Base-by-base conservation (phyloP, 2,888 invertebrate species). In the Mellilla xanthometata region DNA sequence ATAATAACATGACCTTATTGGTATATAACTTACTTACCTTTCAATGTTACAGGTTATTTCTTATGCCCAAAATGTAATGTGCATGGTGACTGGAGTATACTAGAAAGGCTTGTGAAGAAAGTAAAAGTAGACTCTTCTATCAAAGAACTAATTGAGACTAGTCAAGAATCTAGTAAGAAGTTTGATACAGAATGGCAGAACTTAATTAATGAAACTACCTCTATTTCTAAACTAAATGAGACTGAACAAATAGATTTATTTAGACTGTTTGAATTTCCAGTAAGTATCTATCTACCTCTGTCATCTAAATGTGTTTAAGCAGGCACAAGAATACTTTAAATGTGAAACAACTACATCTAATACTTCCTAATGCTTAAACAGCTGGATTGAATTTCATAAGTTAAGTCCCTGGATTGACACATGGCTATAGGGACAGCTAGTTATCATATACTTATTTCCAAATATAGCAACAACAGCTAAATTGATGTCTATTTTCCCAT, bases 61-160 rank as follows among this genome's bases (percentile, higher is more conserved):
- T 67, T 93, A 34, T 95, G 95, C 64, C 91, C 93, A 12, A 90
- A 85, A 52, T 95, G 95, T 66, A 92, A 92, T 70, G 76, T 91
- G n/a, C 90, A 90, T 49, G 94, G 94, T 2, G 88, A 93, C 12
- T 94, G 95, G 92, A 87, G 76, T 62, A 83, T 81, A 56, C 76
- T 94, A 33, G 91, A 93, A 62, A 85, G 87, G 50, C 73, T 91
- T 42, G 65, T 93, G 1, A 88, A 82, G 49, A 86, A 82, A 63
- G 63, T 70, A 1, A 85, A 82, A 63, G 27, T 78, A 8, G 87
- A 84, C 56, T 35, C 70, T 12, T 61, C 72, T 5, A 54, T 80
- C 4, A 81, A 76, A 61, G 83, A 84, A 28, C 79, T 77, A 31
- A 71, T 78, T 55, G 79, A 81, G 9, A 76, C 76, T 54, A 73